Evolutionary conservation across 2,888 invertebrate genomes (phyloP), one percentile per base, ranked within the genome.

Genomic region (Pammene aurita): DNA sequence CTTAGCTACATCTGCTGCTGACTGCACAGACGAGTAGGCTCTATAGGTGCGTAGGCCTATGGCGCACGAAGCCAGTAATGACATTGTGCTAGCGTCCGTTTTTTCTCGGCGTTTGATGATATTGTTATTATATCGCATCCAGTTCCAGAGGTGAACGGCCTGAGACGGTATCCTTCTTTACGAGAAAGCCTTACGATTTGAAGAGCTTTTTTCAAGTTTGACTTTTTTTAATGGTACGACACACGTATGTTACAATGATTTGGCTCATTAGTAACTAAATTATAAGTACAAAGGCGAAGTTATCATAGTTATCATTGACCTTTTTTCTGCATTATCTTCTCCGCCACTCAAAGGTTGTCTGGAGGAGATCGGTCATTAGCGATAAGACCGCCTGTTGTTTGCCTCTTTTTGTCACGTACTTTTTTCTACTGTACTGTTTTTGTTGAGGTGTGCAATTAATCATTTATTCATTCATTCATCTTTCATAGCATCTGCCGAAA

Each of bases 51-150:
- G 66, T 79, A 80, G 66, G 67, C 86, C 91, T 90, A 78, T 81
- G 81, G 82, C 72, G 78, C 84, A 86, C 85, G 87, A 85, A 83
- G 85, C 79, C 80, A 80, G 83, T 92, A 92, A 92, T 92, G 92
- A 92, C 91, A 91, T 84, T 88, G 85, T 85, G 84, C 84, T 82
- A 84, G 82, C 84, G 78, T 85, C 68, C 86, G 88, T 92, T 92
- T 91, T 90, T 82, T 80, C 87, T 89, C 83, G 77, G 85, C 86
- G 83, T 92, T 90, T 90, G 89, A 88, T 82, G 88, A 90, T 90
- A 90, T 91, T 90, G 88, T 92, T 91, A 90, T 90, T 89, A 89
- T 89, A 88, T 84, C 77, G 80, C 80, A 85, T 84, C 83, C 75
- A 72, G 75, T 85, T 84, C 83, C 75, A 72, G 75, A 79, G 90